phyloP scores from a whole-genome alignment of 2,888 invertebrate species.

The Reticulitermes lucifugus region DNA sequence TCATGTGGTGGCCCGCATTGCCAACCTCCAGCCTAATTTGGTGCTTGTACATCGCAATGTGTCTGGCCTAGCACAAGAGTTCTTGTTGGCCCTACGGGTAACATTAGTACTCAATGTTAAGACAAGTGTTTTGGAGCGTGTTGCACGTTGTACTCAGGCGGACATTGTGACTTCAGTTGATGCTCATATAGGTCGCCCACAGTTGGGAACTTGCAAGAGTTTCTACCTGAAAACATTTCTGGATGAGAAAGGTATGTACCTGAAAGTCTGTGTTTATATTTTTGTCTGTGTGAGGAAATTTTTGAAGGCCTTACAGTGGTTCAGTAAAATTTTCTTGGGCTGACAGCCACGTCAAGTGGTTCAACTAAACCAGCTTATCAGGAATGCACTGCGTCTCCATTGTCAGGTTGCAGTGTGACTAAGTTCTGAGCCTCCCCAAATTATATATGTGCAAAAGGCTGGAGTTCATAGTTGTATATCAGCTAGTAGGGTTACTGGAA shows the following conservation, averaged over 20 bases:
- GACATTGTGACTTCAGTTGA: slow-evolving; percentile 90
- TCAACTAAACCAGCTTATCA: too few relatives aligned
- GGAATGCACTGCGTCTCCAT: too few relatives aligned
- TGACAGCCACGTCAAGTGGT: too few relatives aligned
- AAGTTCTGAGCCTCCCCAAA: too few relatives aligned
- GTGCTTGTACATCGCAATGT: slow-evolving; percentile 92
- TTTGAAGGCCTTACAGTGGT: too few relatives aligned
- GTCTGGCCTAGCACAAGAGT: slow-evolving; percentile 84
- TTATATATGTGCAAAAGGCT: too few relatives aligned
- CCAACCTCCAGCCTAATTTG: slow-evolving; percentile 85
- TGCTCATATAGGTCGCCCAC: slow-evolving; percentile 80
- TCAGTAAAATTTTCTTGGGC: too few relatives aligned
- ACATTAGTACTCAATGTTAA: slow-evolving; percentile 91
- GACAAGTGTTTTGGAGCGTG: slow-evolving; percentile 80
- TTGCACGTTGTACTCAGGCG: slow-evolving; percentile 84
- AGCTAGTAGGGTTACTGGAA: too few relatives aligned
- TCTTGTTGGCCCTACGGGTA: slow-evolving; percentile 82
- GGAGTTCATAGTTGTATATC: too few relatives aligned
- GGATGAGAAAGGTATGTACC: slow-evolving; percentile 64
- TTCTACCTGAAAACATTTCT: slow-evolving; percentile 78
- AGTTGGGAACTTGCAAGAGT: slow-evolving; percentile 84
- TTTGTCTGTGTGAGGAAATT: not conserved
- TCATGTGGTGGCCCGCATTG: slow-evolving; percentile 87
- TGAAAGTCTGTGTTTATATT: not conserved
- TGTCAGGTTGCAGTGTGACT: too few relatives aligned